Percentiles rank a stretch among this genome's conserved stretches.
Evolutionary conservation across 23 tunicate species (phyloP).

Genomic region (Phallusia fumigata): DNA sequence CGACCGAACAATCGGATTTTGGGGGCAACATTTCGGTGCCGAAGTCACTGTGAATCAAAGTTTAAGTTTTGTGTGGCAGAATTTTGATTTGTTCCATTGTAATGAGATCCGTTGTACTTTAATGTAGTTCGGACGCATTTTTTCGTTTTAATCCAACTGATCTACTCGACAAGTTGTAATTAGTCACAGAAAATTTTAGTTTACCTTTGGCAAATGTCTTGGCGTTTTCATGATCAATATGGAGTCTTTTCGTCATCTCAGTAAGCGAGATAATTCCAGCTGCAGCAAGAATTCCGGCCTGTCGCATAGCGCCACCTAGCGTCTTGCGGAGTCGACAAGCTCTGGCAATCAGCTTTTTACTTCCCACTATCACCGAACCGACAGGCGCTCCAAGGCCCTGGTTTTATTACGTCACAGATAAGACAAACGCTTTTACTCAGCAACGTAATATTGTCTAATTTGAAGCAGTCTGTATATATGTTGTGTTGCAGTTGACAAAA

Average conservation of each 20-base stretch:
- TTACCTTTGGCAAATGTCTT: slow-evolving; percentile 45
- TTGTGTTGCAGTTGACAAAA: no score
- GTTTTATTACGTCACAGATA: neutral
- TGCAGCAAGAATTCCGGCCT: slow-evolving; percentile 66
- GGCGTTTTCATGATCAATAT: slow-evolving; percentile 57
- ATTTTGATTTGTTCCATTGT: no score
- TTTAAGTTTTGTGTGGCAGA: no score
- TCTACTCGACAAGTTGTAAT: no score
- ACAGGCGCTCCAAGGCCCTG: slow-evolving; percentile 81
- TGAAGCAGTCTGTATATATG: no score
- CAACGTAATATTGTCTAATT: no score
- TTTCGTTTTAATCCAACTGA: neutral
- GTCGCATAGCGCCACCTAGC: slow-evolving; percentile 78
- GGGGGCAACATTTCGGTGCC: no score
- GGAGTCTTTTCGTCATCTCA: slow-evolving; percentile 25
- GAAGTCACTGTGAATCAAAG: no score
- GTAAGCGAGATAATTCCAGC: slow-evolving; percentile 47
- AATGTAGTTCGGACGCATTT: neutral
- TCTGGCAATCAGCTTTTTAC: slow-evolving; percentile 18
- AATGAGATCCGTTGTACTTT: no score
- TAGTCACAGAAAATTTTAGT: no score
- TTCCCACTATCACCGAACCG: slow-evolving; percentile 49
- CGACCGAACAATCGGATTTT: no score
- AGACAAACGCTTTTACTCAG: no score
- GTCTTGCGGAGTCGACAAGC: slow-evolving; percentile 47